These are phyloP conservation scores for Hypomesus transpacificus DNA, from an alignment of 2,113 vertebrate species.

Conservation along the genomic window DNA sequence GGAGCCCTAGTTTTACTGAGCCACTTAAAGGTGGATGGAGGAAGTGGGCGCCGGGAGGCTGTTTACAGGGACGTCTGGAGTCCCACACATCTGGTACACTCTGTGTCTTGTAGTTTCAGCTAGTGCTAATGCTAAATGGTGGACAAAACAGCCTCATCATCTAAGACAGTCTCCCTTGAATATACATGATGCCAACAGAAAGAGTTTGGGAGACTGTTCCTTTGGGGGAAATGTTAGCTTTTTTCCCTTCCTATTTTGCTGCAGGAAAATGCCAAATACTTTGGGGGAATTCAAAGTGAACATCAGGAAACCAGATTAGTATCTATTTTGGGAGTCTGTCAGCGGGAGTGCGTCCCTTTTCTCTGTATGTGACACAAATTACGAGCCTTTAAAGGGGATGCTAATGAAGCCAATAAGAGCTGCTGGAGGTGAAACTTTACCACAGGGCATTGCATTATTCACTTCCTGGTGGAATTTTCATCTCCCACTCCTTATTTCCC, in stretches of 20 bases:
- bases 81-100: conserved; percentile 12
- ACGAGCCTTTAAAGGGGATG: conserved; percentile 51
- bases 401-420: conserved; percentile 61
- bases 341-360: conserved; percentile 39
- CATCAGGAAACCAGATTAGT: conserved; percentile 58
- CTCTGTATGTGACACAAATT: conserved; percentile 42
- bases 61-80: conserved; percentile 6
- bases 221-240: conserved; percentile 58
- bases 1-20: conserved; percentile 25
- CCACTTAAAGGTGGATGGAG: conserved; percentile 25
- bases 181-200: conserved; percentile 48
- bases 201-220: conserved; percentile 44
- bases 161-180: conserved; percentile 48
- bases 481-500: conserved; percentile 37
- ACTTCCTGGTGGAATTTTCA: conserved; percentile 46
- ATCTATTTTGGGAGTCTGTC: conserved; percentile 60
- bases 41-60: conserved; percentile 19
- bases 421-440: conserved; percentile 52
- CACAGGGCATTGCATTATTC: conserved; percentile 57
- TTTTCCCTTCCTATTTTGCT: conserved; percentile 54
- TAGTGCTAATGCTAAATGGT: conserved; percentile 36
- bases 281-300: conserved; percentile 59
- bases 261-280: conserved; percentile 49
- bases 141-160: conserved; percentile 32
- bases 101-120: conserved; percentile 24